Conservation (phyloP, 2,888 invertebrate species). For the Ecliptopera silaceata region DNA sequence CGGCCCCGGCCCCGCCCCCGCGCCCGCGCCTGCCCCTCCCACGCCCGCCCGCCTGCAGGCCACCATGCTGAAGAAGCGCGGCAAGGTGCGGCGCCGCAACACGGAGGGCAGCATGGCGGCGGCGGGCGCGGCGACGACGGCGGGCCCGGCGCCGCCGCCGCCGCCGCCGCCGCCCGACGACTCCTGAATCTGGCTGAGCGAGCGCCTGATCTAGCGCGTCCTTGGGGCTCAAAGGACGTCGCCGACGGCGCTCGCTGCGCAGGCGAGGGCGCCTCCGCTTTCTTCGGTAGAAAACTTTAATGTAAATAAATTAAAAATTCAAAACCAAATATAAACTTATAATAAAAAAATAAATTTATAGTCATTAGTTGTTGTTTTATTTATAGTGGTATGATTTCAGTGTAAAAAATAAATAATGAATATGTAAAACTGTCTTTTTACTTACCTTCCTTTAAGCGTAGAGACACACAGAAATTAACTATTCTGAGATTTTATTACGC, state of each 20-base stretch:
- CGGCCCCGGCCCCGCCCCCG: slow-evolving; percentile 44
- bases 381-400: slow-evolving; percentile 60
- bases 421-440: slow-evolving; percentile 46
- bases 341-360: slow-evolving; percentile 65
- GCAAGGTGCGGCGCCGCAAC: slow-evolving; percentile 98
- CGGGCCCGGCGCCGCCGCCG: slow-evolving; percentile 59
- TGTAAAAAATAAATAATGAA: slow-evolving; percentile 61
- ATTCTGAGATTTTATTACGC: background rate
- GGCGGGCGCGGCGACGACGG: slow-evolving; percentile 58
- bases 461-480: background rate
- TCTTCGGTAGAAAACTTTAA: slow-evolving; percentile 34
- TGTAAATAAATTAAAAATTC: slow-evolving; percentile 66
- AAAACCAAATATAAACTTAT: slow-evolving; percentile 49
- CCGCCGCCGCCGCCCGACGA: slow-evolving; percentile 76
- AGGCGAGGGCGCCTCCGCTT: slow-evolving; percentile 21
- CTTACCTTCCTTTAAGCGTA: slow-evolving; percentile 17
- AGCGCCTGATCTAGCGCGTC: slow-evolving; percentile 86
- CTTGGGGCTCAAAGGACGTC: slow-evolving; percentile 74
- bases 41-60: slow-evolving; percentile 88
- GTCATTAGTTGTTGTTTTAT: slow-evolving; percentile 72
- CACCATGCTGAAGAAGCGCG: slow-evolving; percentile 99
- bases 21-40: slow-evolving; percentile 41
- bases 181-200: slow-evolving; percentile 88
- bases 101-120: slow-evolving; percentile 90
- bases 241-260: slow-evolving; percentile 64